Conservation (phyloP, 2,888 invertebrate species). For the Sussaba pulchella region DNA sequence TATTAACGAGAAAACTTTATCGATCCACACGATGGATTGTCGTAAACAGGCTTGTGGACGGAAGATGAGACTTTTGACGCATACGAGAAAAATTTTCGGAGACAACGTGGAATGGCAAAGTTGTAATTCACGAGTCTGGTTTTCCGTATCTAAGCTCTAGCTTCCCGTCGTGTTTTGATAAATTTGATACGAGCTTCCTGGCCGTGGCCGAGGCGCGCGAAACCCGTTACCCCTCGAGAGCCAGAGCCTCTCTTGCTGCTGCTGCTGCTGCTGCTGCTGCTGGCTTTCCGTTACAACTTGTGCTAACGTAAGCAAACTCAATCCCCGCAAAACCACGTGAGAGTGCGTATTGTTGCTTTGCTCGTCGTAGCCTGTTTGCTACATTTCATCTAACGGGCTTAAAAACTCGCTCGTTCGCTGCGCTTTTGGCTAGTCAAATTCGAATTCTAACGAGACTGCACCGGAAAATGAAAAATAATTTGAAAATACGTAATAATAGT, state of each 20-base stretch:
- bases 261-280: slow-evolving; percentile 17
- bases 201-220: slow-evolving; percentile 53
- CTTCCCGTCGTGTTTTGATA: slow-evolving; percentile 81
- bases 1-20: too few relatives aligned
- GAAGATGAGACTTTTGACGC: too few relatives aligned
- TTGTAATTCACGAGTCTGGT: slow-evolving; percentile 57
- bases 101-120: too few relatives aligned
- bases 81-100: too few relatives aligned
- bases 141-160: slow-evolving; percentile 65
- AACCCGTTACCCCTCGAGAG: background rate
- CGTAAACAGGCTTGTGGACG: too few relatives aligned
- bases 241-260: slow-evolving; percentile 5
- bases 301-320: slow-evolving; percentile 54
- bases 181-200: slow-evolving; percentile 80
- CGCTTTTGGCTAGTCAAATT: too few relatives aligned
- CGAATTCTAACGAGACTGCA: too few relatives aligned
- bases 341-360: slow-evolving; percentile 52
- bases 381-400: background rate
- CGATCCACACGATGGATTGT: too few relatives aligned
- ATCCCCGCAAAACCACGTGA: slow-evolving; percentile 37
- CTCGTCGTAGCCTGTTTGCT: slow-evolving; percentile 6
- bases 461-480: too few relatives aligned
- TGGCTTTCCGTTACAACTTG: slow-evolving; percentile 61
- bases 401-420: background rate
- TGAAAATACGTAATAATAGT: too few relatives aligned